These are phyloP conservation scores for Palythoa grandis DNA, from an alignment of 92 coral and sea anemone species.

Conservation along the genomic window DNA sequence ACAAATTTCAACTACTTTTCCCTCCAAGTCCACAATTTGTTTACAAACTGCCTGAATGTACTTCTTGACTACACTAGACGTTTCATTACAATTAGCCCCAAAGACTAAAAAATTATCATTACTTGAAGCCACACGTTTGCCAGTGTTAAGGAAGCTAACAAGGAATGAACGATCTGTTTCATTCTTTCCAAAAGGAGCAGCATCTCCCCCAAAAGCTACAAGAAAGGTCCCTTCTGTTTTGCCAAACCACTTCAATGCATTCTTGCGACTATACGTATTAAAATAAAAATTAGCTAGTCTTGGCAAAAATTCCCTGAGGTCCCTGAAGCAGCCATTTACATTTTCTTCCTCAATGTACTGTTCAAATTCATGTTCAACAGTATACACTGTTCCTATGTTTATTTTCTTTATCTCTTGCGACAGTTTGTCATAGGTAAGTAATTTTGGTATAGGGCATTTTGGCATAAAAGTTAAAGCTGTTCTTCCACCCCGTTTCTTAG, in stretches of 20 bases:
- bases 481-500: constrained; percentile 60
- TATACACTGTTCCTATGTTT: constrained; percentile 60
- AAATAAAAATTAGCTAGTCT: constrained; percentile 3
- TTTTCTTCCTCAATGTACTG: constrained; percentile 54
- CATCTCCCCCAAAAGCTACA: constrained; percentile 81
- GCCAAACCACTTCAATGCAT: constrained; percentile 80
- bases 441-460: constrained; percentile 69
- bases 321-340: constrained; percentile 65
- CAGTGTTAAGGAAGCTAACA: constrained; percentile 61
- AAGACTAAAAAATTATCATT: constrained; percentile 70
- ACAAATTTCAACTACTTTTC: constrained; percentile 60
- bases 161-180: constrained; percentile 73
- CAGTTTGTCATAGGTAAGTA: constrained; percentile 66
- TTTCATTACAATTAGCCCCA: constrained; percentile 77
- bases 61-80: constrained; percentile 58
- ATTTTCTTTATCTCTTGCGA: constrained; percentile 59
- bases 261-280: constrained; percentile 45
- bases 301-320: constrained; percentile 17
- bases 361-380: constrained; percentile 52
- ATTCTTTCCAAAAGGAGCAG: constrained; percentile 75
- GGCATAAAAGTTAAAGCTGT: constrained; percentile 63
- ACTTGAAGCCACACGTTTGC: constrained; percentile 77
- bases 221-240: constrained; percentile 70
- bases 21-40: constrained; percentile 67
- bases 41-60: constrained; percentile 53